phyloP scores from a whole-genome alignment of 2,888 invertebrate species.

The Trypoxylon attenuatum region DNA sequence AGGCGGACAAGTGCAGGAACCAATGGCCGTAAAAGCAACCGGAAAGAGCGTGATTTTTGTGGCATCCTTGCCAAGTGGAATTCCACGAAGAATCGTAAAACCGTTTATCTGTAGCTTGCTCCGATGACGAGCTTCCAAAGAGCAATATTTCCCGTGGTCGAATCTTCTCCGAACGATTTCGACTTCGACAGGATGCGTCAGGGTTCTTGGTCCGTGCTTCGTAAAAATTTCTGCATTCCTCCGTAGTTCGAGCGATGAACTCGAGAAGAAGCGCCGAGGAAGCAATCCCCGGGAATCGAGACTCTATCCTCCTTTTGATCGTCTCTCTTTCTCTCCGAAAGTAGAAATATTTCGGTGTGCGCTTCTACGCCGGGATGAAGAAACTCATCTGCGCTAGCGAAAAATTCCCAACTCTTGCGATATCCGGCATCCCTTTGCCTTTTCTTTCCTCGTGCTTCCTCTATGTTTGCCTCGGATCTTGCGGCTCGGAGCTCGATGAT shows the following conservation, averaged over 20 bases:
- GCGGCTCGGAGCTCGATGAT: constrained; percentile 8
- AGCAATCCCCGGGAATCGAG: constrained; percentile 6
- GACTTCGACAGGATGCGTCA: background rate
- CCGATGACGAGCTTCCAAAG: constrained; percentile 3
- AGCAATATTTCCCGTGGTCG: constrained; percentile 1
- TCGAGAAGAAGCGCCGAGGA: background rate
- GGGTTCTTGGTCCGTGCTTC: too few relatives aligned
- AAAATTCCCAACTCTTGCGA: constrained; percentile 18
- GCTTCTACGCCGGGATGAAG: background rate
- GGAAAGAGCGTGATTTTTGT: constrained; percentile 4
- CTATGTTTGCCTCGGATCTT: constrained; percentile 23
- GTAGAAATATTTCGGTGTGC: background rate
- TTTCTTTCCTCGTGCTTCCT: too few relatives aligned
- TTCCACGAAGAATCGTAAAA: constrained; percentile 57
- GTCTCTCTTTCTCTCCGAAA: background rate
- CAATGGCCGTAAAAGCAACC: constrained; percentile 12
- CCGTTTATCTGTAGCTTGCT: constrained; percentile 46
- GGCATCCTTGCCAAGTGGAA: constrained; percentile 20
- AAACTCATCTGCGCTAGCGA: constrained; percentile 4
- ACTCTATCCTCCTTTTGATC: constrained; percentile 1
- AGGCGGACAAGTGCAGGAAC: background rate
- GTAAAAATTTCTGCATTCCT: background rate
- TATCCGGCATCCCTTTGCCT: constrained; percentile 11
- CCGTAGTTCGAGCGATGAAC: background rate
- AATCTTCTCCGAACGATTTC: constrained; percentile 7